Percentiles rank a stretch among this genome's conserved stretches.
These are phyloP conservation scores for Gambelia wislizenii DNA, from an alignment of 2,797 vertebrate genomes.

Conservation along the genomic window DNA sequence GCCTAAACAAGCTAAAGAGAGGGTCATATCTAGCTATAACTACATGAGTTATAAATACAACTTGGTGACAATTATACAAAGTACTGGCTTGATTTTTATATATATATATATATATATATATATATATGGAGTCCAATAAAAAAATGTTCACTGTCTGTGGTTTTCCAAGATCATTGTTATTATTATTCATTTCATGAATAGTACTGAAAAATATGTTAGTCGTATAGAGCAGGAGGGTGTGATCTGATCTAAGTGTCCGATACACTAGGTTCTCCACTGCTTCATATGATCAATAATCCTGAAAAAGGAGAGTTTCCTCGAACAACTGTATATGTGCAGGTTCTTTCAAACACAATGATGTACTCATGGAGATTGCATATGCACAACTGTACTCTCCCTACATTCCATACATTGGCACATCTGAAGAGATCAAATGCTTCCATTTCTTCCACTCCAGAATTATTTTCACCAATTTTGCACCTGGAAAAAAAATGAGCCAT, in stretches of 20 bases:
- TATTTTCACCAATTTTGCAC: neutral
- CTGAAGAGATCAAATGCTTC: neutral
- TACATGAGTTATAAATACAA: too few species aligned
- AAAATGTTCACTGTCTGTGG: too few species aligned
- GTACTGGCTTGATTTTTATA: too few species aligned
- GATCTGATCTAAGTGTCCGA: too few species aligned
- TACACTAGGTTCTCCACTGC: too few species aligned
- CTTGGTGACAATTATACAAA: too few species aligned
- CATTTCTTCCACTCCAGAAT: neutral
- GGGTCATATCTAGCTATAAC: too few species aligned
- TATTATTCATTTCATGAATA: neutral
- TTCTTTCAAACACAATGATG: neutral
- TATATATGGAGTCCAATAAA: too few species aligned
- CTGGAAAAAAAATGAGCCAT: neutral
- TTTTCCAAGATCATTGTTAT: too few species aligned
- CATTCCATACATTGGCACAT: neutral
- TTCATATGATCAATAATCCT: neutral
- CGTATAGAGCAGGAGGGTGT: neutral
- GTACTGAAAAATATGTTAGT: too few species aligned
- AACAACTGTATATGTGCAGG: neutral
- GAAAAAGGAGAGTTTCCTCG: neutral
- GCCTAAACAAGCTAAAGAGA: too few species aligned
- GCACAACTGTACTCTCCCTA: neutral
- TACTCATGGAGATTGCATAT: neutral
- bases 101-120: too few species aligned